phyloP scores from a whole-genome alignment of 23 tunicate species.

The Oikopleura vanhoeffeni region DNA sequence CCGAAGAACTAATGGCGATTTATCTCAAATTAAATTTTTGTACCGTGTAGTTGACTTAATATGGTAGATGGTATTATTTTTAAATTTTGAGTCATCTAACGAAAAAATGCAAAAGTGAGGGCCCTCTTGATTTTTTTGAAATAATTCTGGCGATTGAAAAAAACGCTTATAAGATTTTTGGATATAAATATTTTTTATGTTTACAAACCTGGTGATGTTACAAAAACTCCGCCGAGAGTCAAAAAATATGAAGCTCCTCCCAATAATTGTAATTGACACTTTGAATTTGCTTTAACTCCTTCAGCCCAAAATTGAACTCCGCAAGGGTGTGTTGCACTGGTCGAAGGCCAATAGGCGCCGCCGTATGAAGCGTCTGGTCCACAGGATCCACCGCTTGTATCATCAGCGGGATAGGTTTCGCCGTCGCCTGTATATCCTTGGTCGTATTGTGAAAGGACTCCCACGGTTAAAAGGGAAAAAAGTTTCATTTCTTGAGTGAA shows the following conservation, averaged over 20 bases:
- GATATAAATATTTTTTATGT: no score
- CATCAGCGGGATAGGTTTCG: not conserved
- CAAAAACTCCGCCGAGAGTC: conserved; percentile 7
- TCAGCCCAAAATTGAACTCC: not conserved
- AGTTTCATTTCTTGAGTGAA: no score
- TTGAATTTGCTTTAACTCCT: not conserved
- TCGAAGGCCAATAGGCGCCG: conserved; percentile 1
- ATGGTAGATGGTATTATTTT: no score
- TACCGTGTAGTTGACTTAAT: no score
- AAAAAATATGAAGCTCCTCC: not conserved
- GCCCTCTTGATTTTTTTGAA: no score
- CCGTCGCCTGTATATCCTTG: not conserved
- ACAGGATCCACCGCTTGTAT: no score
- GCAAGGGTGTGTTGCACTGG: not conserved
- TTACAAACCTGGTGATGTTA: not conserved
- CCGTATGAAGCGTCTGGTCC: conserved; percentile 3
- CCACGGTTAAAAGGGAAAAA: not conserved
- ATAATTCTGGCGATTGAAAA: no score
- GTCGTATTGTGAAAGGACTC: not conserved
- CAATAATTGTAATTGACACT: not conserved
- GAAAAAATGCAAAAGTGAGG: no score
- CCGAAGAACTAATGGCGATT: no score
- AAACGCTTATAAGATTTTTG: no score
- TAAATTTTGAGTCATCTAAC: no score
- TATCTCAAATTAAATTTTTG: no score